Evolutionary conservation across 2,888 invertebrate species (phyloP).

Genomic region (Pantelozetes paolii): DNA sequence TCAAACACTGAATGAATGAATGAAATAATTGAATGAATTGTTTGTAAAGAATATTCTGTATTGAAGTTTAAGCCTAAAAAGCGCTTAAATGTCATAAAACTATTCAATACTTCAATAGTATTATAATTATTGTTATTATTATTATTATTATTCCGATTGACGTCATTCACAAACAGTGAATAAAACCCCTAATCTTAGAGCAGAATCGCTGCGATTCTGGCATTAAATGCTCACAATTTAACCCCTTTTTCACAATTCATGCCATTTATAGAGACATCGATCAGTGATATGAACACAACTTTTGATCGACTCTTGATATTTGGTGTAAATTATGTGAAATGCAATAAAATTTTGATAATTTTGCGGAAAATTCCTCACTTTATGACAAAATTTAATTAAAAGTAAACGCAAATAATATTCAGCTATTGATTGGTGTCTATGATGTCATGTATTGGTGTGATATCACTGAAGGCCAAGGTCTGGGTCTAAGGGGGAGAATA

Average conservation of each 20-base stretch:
- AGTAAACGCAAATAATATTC: too few relatives aligned
- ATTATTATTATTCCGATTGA: conserved; percentile 27
- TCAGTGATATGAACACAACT: too few relatives aligned
- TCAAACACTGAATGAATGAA: conserved; percentile 1
- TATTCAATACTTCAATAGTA: neutral
- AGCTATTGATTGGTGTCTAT: too few relatives aligned
- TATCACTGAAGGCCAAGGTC: too few relatives aligned
- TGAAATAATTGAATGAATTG: neutral
- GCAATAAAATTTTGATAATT: too few relatives aligned
- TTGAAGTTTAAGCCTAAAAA: neutral
- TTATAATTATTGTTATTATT: neutral
- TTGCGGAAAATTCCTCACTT: too few relatives aligned
- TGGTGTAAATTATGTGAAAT: too few relatives aligned
- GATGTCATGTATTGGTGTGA: too few relatives aligned
- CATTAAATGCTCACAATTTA: neutral
- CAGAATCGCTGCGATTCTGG: conserved; percentile 18
- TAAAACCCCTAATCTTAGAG: neutral
- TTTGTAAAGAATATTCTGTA: neutral
- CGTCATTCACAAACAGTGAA: neutral
- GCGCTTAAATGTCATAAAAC: neutral
- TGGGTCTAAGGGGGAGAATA: too few relatives aligned
- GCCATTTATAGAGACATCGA: neutral
- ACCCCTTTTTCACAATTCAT: neutral
- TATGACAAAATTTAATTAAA: too few relatives aligned
- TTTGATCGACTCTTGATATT: too few relatives aligned